Evolutionary conservation across 2,113 vertebrate genomes (phyloP).

Genomic region (Antigone vipio): DNA sequence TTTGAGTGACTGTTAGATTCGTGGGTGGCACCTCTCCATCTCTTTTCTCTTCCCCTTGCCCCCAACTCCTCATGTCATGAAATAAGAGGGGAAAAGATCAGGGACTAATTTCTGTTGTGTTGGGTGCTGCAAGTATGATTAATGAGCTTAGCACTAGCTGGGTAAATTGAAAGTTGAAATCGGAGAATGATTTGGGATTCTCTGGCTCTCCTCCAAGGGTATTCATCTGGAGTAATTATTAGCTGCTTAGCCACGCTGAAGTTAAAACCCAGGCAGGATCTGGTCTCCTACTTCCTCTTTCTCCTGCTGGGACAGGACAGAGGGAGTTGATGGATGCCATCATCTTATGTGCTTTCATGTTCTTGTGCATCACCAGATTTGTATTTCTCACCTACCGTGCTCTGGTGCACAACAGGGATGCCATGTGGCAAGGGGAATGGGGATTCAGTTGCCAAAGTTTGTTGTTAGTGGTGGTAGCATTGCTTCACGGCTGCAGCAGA

Average conservation of each 20-base stretch:
- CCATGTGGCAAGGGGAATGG: not conserved
- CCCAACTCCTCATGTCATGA: not conserved
- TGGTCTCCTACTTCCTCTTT: not conserved
- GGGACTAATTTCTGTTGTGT: constrained; percentile 39
- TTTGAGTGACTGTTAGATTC: not conserved
- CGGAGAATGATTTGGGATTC: constrained; percentile 41
- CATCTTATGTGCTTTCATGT: no score
- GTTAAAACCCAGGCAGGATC: not conserved
- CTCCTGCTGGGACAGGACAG: not conserved
- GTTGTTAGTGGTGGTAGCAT: not conserved
- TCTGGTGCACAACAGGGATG: not conserved
- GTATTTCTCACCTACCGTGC: not conserved
- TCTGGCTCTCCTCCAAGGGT: constrained; percentile 27
- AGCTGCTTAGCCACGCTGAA: constrained; percentile 3
- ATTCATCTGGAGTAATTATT: constrained; percentile 47
- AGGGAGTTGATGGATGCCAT: not conserved
- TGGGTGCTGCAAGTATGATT: constrained; percentile 71
- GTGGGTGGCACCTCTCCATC: constrained; percentile 26
- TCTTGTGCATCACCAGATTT: not conserved
- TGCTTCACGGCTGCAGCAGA: not conserved
- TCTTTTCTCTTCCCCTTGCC: not conserved
- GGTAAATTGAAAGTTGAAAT: constrained; percentile 76
- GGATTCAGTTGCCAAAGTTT: not conserved
- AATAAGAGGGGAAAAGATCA: not conserved
- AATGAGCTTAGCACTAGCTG: constrained; percentile 76